Conservation (phyloP, 2,113 vertebrate genomes). For the Mustela nigripes region DNA sequence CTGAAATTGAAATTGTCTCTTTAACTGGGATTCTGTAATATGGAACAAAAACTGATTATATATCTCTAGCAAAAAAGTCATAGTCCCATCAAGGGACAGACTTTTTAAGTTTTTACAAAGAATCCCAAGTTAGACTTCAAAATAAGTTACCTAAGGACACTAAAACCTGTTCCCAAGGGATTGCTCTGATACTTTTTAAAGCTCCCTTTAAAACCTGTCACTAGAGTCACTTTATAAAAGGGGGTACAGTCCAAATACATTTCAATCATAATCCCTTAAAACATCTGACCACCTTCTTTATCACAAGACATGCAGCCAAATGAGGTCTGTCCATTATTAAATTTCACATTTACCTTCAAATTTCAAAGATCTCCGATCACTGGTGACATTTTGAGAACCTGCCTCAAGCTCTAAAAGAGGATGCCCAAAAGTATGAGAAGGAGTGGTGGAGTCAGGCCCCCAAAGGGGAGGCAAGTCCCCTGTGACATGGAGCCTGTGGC, state of each 20-base stretch:
- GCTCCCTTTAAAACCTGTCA: background rate
- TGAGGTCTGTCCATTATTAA: background rate
- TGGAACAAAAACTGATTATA: background rate
- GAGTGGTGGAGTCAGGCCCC: background rate
- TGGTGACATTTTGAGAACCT: background rate
- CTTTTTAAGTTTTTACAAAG: background rate
- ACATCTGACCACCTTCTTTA: background rate
- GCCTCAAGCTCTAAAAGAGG: background rate
- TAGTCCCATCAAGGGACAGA: background rate
- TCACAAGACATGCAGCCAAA: background rate
- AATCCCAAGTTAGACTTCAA: background rate
- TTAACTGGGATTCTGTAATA: background rate
- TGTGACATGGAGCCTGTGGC: accelerated
- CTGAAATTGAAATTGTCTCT: background rate
- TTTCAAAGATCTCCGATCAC: background rate
- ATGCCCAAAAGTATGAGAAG: too few species aligned
- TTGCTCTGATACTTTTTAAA: background rate
- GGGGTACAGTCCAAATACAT: background rate
- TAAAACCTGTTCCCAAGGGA: background rate
- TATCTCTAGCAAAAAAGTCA: background rate
- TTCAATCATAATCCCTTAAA: background rate
- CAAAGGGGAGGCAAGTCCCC: too few species aligned
- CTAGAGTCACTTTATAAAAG: background rate
- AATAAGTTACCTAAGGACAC: background rate
- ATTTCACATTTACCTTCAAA: background rate